These are phyloP conservation scores for Nanorana parkeri DNA, from an alignment of 2,113 vertebrate species.

Conservation along the genomic window DNA sequence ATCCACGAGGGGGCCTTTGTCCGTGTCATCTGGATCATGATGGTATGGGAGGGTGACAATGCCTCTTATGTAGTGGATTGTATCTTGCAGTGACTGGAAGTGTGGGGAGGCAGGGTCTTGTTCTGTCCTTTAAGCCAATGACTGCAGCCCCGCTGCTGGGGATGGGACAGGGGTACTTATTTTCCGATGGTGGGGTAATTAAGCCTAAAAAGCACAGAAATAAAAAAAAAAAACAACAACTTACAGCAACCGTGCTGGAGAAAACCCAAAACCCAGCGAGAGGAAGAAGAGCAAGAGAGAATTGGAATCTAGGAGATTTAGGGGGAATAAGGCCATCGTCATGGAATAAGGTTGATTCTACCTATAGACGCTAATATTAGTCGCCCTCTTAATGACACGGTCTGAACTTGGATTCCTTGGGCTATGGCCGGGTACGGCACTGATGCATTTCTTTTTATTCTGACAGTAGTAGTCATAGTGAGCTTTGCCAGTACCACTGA, in stretches of 20 bases:
- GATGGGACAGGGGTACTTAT: not conserved
- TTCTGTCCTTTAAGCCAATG: conserved; percentile 14
- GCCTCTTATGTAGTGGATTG: not conserved
- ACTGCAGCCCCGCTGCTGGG: conserved; percentile 21
- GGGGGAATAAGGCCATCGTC: too few species aligned
- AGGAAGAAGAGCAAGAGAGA: not conserved
- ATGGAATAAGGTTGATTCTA: too few species aligned
- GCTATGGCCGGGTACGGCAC: too few species aligned
- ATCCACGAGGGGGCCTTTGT: not conserved
- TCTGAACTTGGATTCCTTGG: too few species aligned
- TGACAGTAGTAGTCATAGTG: too few species aligned
- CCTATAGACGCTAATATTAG: too few species aligned
- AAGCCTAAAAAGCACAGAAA: conserved; percentile 51
- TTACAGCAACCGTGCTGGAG: conserved; percentile 1
- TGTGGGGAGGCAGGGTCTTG: conserved; percentile 10
- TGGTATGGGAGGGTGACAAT: not conserved
- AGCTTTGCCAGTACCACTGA: too few species aligned
- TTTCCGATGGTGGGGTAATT: conserved; percentile 15
- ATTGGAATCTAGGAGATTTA: not conserved
- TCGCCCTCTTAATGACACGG: too few species aligned
- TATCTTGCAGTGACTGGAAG: conserved; percentile 11
- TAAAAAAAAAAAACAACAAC: conserved; percentile 32
- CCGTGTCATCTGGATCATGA: not conserved
- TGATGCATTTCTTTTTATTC: too few species aligned
- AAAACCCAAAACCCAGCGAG: not conserved